Percentiles rank a stretch among this genome's conserved stretches.
These are phyloP conservation scores for Sebastes umbrosus DNA, from an alignment of 2,797 vertebrate genomes.

Conservation along the genomic window DNA sequence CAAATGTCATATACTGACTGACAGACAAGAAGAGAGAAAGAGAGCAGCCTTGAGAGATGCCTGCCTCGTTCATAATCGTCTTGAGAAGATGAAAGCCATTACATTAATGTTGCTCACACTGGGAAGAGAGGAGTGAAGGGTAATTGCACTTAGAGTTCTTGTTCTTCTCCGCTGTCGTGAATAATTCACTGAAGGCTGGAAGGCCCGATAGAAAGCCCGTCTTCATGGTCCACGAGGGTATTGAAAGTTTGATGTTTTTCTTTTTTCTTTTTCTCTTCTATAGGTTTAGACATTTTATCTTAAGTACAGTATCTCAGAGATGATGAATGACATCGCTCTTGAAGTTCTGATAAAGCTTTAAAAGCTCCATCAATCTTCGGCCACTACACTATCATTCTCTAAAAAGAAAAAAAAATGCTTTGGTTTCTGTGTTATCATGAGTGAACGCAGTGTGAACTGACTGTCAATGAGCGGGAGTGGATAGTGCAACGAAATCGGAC, in stretches of 20 bases:
- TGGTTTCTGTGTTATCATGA: slow-evolving; percentile 25
- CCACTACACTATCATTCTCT: slow-evolving; percentile 5
- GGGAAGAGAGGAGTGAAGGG: slow-evolving; percentile 70
- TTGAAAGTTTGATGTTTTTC: slow-evolving; percentile 68
- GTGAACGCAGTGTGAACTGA: slow-evolving; percentile 21
- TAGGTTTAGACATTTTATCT: slow-evolving; percentile 58
- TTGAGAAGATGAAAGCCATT: slow-evolving; percentile 79
- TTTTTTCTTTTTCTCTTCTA: slow-evolving; percentile 26
- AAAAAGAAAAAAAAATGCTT: slow-evolving; percentile 5
- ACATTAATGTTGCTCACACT: slow-evolving; percentile 80
- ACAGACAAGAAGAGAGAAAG: slow-evolving; percentile 38
- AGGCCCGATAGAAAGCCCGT: slow-evolving; percentile 70
- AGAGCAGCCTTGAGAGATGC: slow-evolving; percentile 48
- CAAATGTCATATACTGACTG: slow-evolving; percentile 59
- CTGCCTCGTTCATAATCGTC: slow-evolving; percentile 66
- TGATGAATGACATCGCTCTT: slow-evolving; percentile 42
- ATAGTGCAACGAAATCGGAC: slow-evolving; percentile 8
- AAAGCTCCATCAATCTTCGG: slow-evolving; percentile 41
- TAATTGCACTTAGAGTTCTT: slow-evolving; percentile 82
- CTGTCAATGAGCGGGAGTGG: slow-evolving; percentile 34
- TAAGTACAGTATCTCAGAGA: slow-evolving; percentile 32
- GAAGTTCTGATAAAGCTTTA: slow-evolving; percentile 38
- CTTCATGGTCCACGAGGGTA: slow-evolving; percentile 53
- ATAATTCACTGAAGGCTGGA: slow-evolving; percentile 80
- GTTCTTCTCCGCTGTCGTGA: slow-evolving; percentile 76